A percentile compares a stretch with the other conserved stretches of the same genome.
These are phyloP conservation scores for Periparus ater DNA, from an alignment of 2,797 vertebrate genomes.

Conservation along the genomic window DNA sequence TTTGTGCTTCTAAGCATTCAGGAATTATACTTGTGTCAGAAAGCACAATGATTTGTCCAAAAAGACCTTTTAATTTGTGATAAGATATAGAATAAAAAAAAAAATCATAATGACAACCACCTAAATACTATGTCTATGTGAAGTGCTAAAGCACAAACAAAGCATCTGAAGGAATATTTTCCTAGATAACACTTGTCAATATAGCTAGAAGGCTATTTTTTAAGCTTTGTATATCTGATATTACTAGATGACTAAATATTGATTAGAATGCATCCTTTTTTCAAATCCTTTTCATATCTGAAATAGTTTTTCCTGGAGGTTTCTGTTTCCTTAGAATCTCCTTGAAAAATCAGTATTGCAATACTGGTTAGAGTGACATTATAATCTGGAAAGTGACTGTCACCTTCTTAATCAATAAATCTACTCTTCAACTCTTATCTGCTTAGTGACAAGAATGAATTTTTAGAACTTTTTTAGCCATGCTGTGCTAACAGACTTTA, in stretches of 20 bases:
- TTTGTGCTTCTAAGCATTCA: background rate
- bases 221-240: background rate
- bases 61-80: background rate
- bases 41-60: background rate
- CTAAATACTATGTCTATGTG: background rate
- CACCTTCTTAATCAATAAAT: constrained; percentile 16
- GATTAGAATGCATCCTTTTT: background rate
- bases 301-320: background rate
- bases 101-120: background rate
- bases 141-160: background rate
- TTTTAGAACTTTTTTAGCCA: background rate
- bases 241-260: background rate
- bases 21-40: background rate
- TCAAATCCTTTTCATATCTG: background rate
- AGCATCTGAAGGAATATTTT: background rate
- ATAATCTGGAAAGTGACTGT: constrained; percentile 13
- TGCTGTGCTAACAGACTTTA: background rate
- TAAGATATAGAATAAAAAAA: background rate
- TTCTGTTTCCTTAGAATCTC: background rate
- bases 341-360: background rate
- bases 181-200: background rate
- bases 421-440: background rate
- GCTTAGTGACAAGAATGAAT: background rate
- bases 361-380: background rate
- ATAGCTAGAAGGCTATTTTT: background rate